These are phyloP conservation scores for Aplochiton taeniatus DNA, from an alignment of 2,797 vertebrate genomes.

Conservation along the genomic window DNA sequence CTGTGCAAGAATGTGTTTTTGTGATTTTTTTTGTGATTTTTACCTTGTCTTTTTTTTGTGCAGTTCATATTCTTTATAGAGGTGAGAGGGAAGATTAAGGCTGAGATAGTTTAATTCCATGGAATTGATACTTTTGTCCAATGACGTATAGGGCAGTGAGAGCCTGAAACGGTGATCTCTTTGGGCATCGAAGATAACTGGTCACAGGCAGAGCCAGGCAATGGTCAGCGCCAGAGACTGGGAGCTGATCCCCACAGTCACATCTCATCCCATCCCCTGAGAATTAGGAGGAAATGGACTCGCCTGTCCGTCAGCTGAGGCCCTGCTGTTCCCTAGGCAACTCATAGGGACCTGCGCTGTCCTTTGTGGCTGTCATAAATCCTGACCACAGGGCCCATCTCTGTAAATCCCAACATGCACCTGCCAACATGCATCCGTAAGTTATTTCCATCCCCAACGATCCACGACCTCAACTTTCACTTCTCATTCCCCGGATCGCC, in stretches of 20 bases:
- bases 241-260: conserved; percentile 28
- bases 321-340: conserved; percentile 9
- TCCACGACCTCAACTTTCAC: conserved; percentile 48
- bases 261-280: conserved; percentile 30
- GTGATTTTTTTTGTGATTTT: too few species aligned
- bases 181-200: too few species aligned
- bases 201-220: background rate
- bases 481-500: conserved; percentile 33
- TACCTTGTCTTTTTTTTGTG: too few species aligned
- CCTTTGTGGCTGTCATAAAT: conserved; percentile 44
- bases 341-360: conserved; percentile 8
- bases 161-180: too few species aligned
- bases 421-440: conserved; percentile 38
- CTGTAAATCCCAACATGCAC: conserved; percentile 39
- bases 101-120: too few species aligned
- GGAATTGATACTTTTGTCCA: too few species aligned
- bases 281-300: conserved; percentile 42
- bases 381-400: conserved; percentile 40
- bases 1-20: too few species aligned
- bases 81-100: too few species aligned
- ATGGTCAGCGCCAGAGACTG: conserved; percentile 2
- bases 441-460: conserved; percentile 26
- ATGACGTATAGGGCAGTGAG: too few species aligned
- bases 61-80: too few species aligned
- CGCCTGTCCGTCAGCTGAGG: conserved; percentile 41